phyloP scores from a whole-genome alignment of 2,888 invertebrate species.

The Agonum fuliginosum region DNA sequence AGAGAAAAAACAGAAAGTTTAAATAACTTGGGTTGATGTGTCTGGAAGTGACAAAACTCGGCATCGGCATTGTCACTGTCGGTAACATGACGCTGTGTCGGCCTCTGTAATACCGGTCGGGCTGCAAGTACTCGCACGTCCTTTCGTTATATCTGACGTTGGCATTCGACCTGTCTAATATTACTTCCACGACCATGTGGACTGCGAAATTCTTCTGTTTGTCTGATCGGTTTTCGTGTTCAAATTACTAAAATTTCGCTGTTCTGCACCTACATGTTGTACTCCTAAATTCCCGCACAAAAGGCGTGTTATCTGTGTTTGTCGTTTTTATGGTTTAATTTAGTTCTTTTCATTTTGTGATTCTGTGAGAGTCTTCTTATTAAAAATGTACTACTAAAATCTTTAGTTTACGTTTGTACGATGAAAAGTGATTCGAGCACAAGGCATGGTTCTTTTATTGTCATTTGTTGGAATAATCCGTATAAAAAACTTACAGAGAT shows the following conservation, averaged over 20 bases:
- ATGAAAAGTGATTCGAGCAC: background rate
- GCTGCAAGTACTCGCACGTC: background rate
- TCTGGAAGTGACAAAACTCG: slow-evolving; percentile 19
- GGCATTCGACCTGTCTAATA: slow-evolving; percentile 7
- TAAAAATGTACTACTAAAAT: too few species aligned
- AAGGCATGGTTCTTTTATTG: too few species aligned
- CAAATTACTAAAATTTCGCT: background rate
- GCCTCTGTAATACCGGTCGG: background rate
- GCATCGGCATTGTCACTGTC: slow-evolving; percentile 6
- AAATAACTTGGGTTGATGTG: slow-evolving; percentile 1
- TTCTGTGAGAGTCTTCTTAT: too few species aligned
- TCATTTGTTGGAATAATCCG: too few species aligned
- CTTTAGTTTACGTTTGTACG: too few species aligned
- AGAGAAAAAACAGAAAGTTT: slow-evolving; percentile 20
- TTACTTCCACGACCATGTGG: background rate
- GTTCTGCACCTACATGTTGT: background rate
- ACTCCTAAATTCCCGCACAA: background rate
- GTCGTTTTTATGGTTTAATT: background rate
- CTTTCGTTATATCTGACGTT: slow-evolving; percentile 5
- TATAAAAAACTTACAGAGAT: too few species aligned
- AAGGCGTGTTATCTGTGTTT: background rate
- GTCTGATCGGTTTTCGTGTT: slow-evolving; percentile 19
- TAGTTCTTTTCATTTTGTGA: background rate
- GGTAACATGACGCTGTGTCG: slow-evolving; percentile 2
- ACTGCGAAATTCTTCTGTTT: background rate